phyloP scores from a whole-genome alignment of 1,140 invertebrate genomes.

The Caenorhabditis elegans region WBcel235 BX284602.5:14162501-14163000 shows the following conservation, averaged over 20 bases:
- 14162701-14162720: slow-evolving; percentile 98
- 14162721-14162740: slow-evolving; percentile 83
- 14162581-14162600: slow-evolving; percentile 83
- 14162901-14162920: no score
- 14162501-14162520: slow-evolving; percentile 85
- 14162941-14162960: no score
- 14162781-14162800: slow-evolving; percentile 99
- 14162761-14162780: slow-evolving; percentile 90
- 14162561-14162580: slow-evolving; percentile 84
- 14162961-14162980: no score
- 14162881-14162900: no score
- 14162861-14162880: no score
- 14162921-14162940: no score
- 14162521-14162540: slow-evolving; percentile 95
- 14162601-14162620: slow-evolving; percentile 88
- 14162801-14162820: slow-evolving; percentile 78
- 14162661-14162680: slow-evolving; percentile 99
- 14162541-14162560: slow-evolving; percentile 93
- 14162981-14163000: no score
- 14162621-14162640: slow-evolving; percentile 92
- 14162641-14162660: slow-evolving; percentile 97
- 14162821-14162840: no score
- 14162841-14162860: no score
- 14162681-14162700: slow-evolving; percentile 98
- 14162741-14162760: slow-evolving; percentile 82